These are phyloP conservation scores for Eupeodes latifasciatus DNA, from an alignment of 2,888 invertebrate genomes.

Conservation along the genomic window DNA sequence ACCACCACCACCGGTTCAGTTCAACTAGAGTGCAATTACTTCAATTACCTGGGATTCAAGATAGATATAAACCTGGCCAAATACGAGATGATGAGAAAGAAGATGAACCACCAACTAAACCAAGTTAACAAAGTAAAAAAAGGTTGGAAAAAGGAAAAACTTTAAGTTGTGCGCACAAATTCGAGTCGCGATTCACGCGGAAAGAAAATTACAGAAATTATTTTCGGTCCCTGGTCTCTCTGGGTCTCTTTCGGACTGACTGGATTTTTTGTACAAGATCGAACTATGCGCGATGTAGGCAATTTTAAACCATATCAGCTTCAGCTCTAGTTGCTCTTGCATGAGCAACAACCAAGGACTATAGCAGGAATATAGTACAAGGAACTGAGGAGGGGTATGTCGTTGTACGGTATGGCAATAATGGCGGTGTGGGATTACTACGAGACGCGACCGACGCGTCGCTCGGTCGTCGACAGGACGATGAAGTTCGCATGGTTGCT, in stretches of 20 bases:
- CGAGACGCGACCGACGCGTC: neutral
- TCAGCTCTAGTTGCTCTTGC: neutral
- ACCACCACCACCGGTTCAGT: constrained; percentile 8
- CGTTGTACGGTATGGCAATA: neutral
- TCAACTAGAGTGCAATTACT: constrained; percentile 75
- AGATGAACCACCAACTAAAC: constrained; percentile 7
- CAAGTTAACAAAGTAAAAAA: neutral
- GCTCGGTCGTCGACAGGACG: constrained; percentile 32
- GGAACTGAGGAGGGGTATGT: constrained; percentile 37
- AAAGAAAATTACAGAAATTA: constrained; percentile 74
- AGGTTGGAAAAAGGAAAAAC: neutral
- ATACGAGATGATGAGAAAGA: constrained; percentile 15
- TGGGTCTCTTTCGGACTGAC: neutral
- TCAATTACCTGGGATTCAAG: constrained; percentile 69
- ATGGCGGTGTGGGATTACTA: constrained; percentile 42
- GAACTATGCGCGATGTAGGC: constrained; percentile 42
- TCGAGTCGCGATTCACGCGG: constrained; percentile 71
- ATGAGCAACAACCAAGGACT: constrained; percentile 2
- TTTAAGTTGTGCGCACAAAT: constrained; percentile 45
- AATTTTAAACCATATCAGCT: constrained; percentile 46
- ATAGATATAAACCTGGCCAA: constrained; percentile 41
- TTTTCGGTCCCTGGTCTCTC: constrained; percentile 36
- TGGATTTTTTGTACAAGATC: constrained; percentile 5
- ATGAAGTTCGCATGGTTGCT: constrained; percentile 71
- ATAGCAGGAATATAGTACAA: neutral